phyloP scores from a whole-genome alignment of 1,140 invertebrate species.

The Drosophila saltans region DNA sequence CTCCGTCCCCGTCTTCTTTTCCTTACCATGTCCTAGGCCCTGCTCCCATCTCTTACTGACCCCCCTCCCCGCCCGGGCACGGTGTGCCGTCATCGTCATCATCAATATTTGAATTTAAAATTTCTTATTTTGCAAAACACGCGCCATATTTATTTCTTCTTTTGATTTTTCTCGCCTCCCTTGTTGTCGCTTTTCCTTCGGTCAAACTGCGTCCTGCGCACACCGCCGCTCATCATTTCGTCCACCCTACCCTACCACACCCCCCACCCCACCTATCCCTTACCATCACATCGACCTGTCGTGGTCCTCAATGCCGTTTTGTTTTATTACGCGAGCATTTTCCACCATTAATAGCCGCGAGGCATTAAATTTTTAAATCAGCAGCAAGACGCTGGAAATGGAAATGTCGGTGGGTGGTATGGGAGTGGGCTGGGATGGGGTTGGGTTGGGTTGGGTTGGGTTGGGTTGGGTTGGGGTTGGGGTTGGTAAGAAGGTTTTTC shows the following conservation, averaged over 20 bases:
- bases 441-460: background rate
- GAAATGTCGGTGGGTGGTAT: background rate
- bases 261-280: background rate
- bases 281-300: constrained; percentile 2
- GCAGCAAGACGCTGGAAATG: constrained; percentile 39
- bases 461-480: constrained; percentile 2
- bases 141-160: constrained; percentile 79
- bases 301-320: constrained; percentile 54
- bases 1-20: background rate
- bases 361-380: constrained; percentile 81
- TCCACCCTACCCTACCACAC: too few relatives aligned
- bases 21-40: background rate
- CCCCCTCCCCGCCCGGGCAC: constrained; percentile 3
- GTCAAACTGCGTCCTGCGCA: constrained; percentile 24
- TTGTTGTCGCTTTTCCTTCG: constrained; percentile 33
- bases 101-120: constrained; percentile 80
- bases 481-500: background rate
- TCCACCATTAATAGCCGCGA: constrained; percentile 78
- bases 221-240: constrained; percentile 27
- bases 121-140: constrained; percentile 69
- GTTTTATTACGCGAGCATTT: constrained; percentile 80
- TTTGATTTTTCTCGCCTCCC: constrained; percentile 63
- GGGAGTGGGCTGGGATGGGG: constrained; percentile 5
- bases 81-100: constrained; percentile 49
- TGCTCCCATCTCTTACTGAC: background rate